phyloP scores from a whole-genome alignment of 2,113 vertebrate genomes.

The Narcine bancroftii region DNA sequence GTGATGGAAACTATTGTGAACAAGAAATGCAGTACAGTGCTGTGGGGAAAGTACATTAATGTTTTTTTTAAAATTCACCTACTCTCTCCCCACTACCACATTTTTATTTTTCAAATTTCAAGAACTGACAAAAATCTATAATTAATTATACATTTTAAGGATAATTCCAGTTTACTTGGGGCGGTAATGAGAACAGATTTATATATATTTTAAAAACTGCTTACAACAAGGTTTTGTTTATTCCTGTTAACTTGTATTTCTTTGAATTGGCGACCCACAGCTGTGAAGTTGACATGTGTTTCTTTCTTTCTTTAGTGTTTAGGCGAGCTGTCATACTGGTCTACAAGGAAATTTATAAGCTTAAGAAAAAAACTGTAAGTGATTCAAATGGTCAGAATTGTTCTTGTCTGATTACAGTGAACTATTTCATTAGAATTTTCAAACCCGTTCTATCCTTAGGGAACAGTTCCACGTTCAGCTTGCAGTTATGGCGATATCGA shows the following conservation, averaged over 20 bases:
- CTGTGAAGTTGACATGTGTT: not conserved
- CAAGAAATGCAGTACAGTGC: too few relatives aligned
- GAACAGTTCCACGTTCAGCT: constrained; percentile 63
- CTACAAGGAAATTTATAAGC: constrained; percentile 85
- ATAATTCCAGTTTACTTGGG: too few relatives aligned
- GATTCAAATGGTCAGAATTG: not conserved
- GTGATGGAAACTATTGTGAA: too few relatives aligned
- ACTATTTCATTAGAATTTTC: not conserved
- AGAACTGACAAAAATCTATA: not conserved
- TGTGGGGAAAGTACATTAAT: too few relatives aligned
- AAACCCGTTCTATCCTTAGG: constrained; percentile 43
- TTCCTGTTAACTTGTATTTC: not conserved
- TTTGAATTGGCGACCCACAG: not conserved
- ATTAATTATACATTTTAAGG: not conserved
- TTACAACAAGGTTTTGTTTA: not conserved
- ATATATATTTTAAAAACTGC: constrained; percentile 3
- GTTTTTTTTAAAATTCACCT: too few relatives aligned
- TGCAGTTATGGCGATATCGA: constrained; percentile 76
- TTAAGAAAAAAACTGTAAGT: constrained; percentile 90
- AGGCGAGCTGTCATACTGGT: constrained; percentile 93
- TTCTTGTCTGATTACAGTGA: not conserved
- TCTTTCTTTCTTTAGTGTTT: constrained; percentile 70
- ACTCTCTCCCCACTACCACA: too few relatives aligned
- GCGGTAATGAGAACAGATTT: too few relatives aligned
- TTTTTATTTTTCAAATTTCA: not conserved